Conservation (phyloP, 1,140 invertebrate genomes). For the Stegodyphus dumicola region DNA sequence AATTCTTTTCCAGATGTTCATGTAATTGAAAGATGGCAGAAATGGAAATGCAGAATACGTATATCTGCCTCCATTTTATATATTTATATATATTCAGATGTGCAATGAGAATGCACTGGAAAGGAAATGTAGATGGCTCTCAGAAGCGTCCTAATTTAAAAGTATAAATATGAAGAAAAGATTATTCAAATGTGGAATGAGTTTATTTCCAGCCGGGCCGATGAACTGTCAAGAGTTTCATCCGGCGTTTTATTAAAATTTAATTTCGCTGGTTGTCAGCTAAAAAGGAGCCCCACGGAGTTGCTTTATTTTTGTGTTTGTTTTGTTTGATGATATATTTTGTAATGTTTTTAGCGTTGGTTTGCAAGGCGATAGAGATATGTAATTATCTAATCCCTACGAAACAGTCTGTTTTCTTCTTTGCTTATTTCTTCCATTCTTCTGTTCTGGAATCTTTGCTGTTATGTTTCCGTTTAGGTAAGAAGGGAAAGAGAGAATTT, state of each 20-base stretch:
- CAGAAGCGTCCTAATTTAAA: slow-evolving; percentile 24
- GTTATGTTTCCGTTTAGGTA: too few relatives aligned
- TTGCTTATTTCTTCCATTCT: too few relatives aligned
- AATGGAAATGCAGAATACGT: slow-evolving; percentile 53
- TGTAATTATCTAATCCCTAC: too few relatives aligned
- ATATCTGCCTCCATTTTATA: slow-evolving; percentile 41
- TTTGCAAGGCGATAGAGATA: too few relatives aligned
- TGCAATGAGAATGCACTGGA: not conserved
- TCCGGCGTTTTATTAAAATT: slow-evolving; percentile 53
- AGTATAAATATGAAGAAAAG: slow-evolving; percentile 57
- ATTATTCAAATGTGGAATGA: slow-evolving; percentile 47
- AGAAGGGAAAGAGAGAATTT: too few relatives aligned
- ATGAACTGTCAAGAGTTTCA: slow-evolving; percentile 54
- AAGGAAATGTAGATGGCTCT: not conserved
- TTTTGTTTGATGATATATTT: not conserved
- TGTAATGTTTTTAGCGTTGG: too few relatives aligned
- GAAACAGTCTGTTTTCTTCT: too few relatives aligned
- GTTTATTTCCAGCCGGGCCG: slow-evolving; percentile 21
- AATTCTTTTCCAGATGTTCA: slow-evolving; percentile 61
- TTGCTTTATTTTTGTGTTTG: slow-evolving; percentile 9
- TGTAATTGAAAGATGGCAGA: slow-evolving; percentile 56
- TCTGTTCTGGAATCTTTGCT: too few relatives aligned
- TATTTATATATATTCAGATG: slow-evolving; percentile 14
- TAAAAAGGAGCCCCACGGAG: slow-evolving; percentile 8
- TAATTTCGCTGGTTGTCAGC: slow-evolving; percentile 35